Conservation (phyloP, 2,888 invertebrate genomes). For the Ennomos fuscantarius region DNA sequence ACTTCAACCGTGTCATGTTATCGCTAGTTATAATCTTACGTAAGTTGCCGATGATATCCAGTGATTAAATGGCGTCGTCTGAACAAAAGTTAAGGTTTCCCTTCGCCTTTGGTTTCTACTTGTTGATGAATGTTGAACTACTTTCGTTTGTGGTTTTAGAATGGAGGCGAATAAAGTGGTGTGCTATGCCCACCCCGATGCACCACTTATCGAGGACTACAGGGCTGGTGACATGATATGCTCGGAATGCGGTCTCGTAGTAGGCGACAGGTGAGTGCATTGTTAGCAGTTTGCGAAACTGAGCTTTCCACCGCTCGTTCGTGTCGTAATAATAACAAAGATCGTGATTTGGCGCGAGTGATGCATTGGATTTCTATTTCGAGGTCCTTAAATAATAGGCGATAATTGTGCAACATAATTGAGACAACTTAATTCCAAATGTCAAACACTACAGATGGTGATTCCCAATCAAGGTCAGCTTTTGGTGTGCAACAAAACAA, state of each 20-base stretch:
- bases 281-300: slow-evolving; percentile 62
- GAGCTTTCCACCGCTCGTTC: slow-evolving; percentile 52
- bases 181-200: slow-evolving; percentile 98
- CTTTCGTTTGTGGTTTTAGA: slow-evolving; percentile 83
- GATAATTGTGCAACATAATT: slow-evolving; percentile 47
- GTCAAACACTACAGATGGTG: slow-evolving; percentile 31
- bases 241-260: slow-evolving; percentile 99
- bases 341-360: slow-evolving; percentile 50
- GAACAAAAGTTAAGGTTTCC: slow-evolving; percentile 41
- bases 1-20: slow-evolving; percentile 50
- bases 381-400: slow-evolving; percentile 51
- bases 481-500: slow-evolving; percentile 17
- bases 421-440: slow-evolving; percentile 44
- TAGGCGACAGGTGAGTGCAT: slow-evolving; percentile 94
- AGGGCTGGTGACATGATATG: slow-evolving; percentile 99
- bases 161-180: slow-evolving; percentile 91
- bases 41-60: slow-evolving; percentile 55
- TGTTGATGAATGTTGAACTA: slow-evolving; percentile 60
- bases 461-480: slow-evolving; percentile 29
- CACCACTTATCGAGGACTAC: slow-evolving; percentile 98
- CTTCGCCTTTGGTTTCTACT: slow-evolving; percentile 65
- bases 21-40: slow-evolving; percentile 49
- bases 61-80: slow-evolving; percentile 41
- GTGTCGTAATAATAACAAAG: slow-evolving; percentile 56
- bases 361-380: slow-evolving; percentile 57